Conservation (phyloP, 2,888 invertebrate genomes). For the Ferrisia virgata region DNA sequence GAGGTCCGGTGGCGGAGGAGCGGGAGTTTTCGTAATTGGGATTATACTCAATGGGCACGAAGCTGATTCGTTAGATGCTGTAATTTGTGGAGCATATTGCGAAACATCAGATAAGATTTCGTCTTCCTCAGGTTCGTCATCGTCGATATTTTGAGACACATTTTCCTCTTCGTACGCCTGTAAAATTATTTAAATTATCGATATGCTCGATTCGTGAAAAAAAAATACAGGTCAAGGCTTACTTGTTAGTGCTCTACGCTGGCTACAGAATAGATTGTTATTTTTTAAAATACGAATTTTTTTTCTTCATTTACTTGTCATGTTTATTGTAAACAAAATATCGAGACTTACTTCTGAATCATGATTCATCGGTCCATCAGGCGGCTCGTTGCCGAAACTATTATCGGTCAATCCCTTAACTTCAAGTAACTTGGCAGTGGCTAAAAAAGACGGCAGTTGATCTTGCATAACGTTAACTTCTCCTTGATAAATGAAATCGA, state of each 20-base stretch:
- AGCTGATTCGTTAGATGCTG: not conserved
- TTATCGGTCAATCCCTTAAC: conserved; percentile 72
- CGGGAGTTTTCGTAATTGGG: not conserved
- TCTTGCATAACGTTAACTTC: conserved; percentile 79
- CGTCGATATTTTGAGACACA: not conserved
- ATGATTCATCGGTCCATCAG: conserved; percentile 50
- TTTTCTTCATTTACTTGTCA: not conserved
- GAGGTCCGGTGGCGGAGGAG: not conserved
- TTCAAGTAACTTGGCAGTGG: conserved; percentile 72
- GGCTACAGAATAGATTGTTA: not conserved
- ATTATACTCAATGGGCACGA: conserved; percentile 34
- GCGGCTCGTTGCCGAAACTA: conserved; percentile 53
- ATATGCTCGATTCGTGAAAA: not conserved
- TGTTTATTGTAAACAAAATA: too few species aligned
- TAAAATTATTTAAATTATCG: not conserved
- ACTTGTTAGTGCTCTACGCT: not conserved
- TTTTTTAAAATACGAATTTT: not conserved
- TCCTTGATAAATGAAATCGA: conserved; percentile 78
- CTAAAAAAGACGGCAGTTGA: conserved; percentile 71
- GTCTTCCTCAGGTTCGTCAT: conserved; percentile 34
- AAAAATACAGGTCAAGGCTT: not conserved
- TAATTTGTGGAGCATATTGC: not conserved
- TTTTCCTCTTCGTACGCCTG: conserved; percentile 37
- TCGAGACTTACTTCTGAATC: conserved; percentile 52
- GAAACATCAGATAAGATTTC: conserved; percentile 27